phyloP scores from a whole-genome alignment of 2,888 invertebrate genomes.

The Macrophya alboannulata region DNA sequence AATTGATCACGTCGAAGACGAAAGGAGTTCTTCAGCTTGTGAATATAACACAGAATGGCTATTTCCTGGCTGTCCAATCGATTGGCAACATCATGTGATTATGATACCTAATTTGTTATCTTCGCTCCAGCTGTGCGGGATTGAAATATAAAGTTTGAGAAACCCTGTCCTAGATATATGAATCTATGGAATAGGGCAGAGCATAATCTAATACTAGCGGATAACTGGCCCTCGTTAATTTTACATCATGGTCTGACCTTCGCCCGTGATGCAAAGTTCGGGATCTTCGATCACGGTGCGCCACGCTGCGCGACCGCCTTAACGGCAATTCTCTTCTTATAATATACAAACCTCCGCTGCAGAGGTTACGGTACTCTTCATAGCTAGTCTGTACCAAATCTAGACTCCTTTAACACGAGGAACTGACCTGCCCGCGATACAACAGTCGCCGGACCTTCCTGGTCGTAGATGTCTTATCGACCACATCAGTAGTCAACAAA shows the following conservation, averaged over 20 bases:
- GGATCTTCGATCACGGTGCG: conserved; percentile 37
- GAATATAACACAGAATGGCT: not conserved
- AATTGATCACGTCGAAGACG: not conserved
- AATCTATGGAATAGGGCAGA: conserved; percentile 26
- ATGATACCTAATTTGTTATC: not conserved
- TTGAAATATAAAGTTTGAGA: conserved; percentile 7
- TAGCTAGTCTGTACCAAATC: conserved; percentile 47
- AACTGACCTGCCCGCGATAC: conserved; percentile 43
- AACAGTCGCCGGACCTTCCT: not conserved
- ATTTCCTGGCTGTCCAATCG: not conserved
- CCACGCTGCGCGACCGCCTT: conserved; percentile 30
- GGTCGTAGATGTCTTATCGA: not conserved
- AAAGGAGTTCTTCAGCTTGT: not conserved
- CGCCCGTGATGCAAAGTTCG: conserved; percentile 30
- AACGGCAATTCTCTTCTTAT: conserved; percentile 52
- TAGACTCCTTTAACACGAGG: conserved; percentile 24
- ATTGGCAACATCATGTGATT: not conserved
- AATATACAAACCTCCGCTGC: conserved; percentile 15
- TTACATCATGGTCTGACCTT: conserved; percentile 39
- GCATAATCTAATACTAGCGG: conserved; percentile 15
- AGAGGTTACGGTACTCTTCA: conserved; percentile 46
- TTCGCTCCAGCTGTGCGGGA: not conserved
- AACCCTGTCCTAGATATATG: conserved; percentile 18
- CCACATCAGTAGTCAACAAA: not conserved
- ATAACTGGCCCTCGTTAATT: conserved; percentile 31